Evolutionary conservation across 2,888 invertebrate species (phyloP).

Genomic region (Sisyra nigra): DNA sequence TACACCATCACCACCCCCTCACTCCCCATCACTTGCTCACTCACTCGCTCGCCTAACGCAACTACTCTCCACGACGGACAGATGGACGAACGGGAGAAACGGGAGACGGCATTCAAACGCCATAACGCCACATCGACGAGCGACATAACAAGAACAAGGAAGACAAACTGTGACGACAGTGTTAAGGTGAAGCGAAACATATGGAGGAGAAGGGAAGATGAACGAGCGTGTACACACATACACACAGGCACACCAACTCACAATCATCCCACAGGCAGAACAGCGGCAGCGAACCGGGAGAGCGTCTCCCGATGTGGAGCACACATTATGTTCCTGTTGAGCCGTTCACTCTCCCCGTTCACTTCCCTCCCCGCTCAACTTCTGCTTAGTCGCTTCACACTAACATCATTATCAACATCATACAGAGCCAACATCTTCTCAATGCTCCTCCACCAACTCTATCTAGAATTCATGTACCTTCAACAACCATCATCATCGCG

Average conservation of each 20-base stretch:
- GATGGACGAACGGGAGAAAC: too few relatives aligned
- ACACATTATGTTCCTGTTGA: background rate
- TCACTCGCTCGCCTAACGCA: too few relatives aligned
- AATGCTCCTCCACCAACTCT: too few relatives aligned
- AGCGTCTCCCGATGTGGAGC: background rate
- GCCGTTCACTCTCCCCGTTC: background rate
- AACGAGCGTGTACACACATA: background rate
- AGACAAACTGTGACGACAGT: background rate
- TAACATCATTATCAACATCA: background rate
- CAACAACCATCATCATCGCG: too few relatives aligned
- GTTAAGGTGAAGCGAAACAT: too few relatives aligned
- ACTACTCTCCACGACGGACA: too few relatives aligned
- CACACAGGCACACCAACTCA: background rate
- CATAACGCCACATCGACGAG: background rate
- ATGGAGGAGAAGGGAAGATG: too few relatives aligned
- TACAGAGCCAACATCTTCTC: too few relatives aligned
- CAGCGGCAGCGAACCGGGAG: slow-evolving; percentile 1
- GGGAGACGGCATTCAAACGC: too few relatives aligned
- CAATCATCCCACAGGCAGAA: background rate
- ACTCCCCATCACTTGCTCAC: too few relatives aligned
- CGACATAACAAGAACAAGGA: slow-evolving; percentile 1
- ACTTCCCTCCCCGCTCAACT: background rate
- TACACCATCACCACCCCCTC: too few relatives aligned
- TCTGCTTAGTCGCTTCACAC: background rate
- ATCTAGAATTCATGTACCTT: too few relatives aligned